Conservation (phyloP, 2,888 invertebrate species). For the Epirrita christyi region DNA sequence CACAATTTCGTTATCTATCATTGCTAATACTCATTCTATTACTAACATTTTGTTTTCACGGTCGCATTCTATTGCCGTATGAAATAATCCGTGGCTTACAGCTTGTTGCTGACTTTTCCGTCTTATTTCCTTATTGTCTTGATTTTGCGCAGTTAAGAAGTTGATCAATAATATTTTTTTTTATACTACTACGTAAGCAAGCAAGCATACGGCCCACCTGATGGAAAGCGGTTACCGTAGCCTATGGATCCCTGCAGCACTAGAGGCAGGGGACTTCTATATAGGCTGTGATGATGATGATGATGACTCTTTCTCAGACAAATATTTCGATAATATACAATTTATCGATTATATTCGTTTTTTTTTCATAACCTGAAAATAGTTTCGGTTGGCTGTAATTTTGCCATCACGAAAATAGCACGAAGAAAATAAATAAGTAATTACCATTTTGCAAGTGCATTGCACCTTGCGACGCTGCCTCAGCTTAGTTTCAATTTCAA, state of each 20-base stretch:
- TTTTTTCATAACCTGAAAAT: no score
- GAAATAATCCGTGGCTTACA: conserved; percentile 12
- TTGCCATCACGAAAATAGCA: conserved; percentile 1
- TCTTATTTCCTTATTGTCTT: conserved; percentile 10
- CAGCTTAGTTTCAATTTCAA: conserved; percentile 77
- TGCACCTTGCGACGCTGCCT: conserved; percentile 55
- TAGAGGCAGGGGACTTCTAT: no score
- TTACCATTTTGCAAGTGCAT: conserved; percentile 63
- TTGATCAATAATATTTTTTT: no score
- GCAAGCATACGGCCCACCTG: no score
- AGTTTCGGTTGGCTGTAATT: no score
- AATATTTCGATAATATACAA: no score
- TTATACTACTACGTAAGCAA: no score
- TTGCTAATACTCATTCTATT: conserved; percentile 2
- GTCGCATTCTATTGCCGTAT: conserved; percentile 15
- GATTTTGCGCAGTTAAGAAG: conserved; percentile 2
- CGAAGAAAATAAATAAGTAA: conserved; percentile 1
- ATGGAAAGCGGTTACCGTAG: no score
- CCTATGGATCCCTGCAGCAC: no score
- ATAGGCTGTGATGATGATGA: no score
- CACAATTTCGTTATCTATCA: neutral
- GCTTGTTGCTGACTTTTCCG: conserved; percentile 7
- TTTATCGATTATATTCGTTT: no score
- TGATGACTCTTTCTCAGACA: no score
- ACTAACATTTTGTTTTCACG: conserved; percentile 19